These are phyloP conservation scores for Crotalus tigris DNA, from an alignment of 2,113 vertebrate species.

Conservation along the genomic window DNA sequence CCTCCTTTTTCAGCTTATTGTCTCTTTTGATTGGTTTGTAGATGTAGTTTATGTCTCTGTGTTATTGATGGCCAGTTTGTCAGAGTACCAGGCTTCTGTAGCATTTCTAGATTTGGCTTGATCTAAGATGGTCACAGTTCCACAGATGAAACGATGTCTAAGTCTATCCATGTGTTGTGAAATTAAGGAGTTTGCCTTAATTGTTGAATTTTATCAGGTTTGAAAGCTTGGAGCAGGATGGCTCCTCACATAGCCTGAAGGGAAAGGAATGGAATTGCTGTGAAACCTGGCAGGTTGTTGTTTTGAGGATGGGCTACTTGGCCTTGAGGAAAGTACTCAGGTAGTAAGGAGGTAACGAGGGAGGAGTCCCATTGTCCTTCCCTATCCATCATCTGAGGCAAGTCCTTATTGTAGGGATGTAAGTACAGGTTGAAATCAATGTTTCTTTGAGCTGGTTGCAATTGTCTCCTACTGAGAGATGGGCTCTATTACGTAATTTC, in stretches of 20 bases:
- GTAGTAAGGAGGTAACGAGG: not conserved
- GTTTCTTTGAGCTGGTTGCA: not conserved
- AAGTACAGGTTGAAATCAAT: not conserved
- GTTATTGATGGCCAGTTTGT: not conserved
- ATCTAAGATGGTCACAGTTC: not conserved
- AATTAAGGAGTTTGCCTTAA: not conserved
- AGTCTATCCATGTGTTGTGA: not conserved
- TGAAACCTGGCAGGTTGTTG: not conserved
- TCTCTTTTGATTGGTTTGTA: not conserved
- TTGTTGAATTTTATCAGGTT: not conserved
- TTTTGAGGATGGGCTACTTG: not conserved
- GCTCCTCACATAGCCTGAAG: not conserved
- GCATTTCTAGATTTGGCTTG: not conserved
- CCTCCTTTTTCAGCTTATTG: not conserved
- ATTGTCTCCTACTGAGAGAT: not conserved
- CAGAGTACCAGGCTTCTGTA: not conserved
- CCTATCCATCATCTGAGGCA: not conserved
- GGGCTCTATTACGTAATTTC: not conserved
- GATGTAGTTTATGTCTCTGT: not conserved
- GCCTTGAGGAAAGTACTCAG: not conserved
- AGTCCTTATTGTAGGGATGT: not conserved
- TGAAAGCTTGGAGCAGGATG: not conserved
- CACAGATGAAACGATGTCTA: not conserved
- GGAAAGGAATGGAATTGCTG: not conserved
- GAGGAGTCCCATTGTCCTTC: not conserved